Evolutionary conservation across 2,888 invertebrate genomes (phyloP).

Genomic region (Drosophila stalkeri): DNA sequence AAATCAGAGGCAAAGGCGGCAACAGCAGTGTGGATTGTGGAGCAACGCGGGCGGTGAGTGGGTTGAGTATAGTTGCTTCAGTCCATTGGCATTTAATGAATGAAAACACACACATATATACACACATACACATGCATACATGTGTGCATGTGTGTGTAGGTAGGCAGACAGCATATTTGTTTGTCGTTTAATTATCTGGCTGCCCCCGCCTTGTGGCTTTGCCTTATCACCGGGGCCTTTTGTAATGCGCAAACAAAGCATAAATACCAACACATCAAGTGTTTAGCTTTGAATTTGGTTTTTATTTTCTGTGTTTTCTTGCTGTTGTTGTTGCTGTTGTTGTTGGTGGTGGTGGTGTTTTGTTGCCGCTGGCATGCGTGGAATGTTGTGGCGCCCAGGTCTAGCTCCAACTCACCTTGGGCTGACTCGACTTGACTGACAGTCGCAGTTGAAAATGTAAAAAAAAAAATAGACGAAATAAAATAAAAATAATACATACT

Average conservation of each 20-base stretch:
- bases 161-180: slow-evolving; percentile 43
- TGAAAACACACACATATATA: slow-evolving; percentile 50
- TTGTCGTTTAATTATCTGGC: slow-evolving; percentile 58
- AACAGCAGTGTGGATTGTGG: not conserved
- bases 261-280: slow-evolving; percentile 72
- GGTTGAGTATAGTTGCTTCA: not conserved
- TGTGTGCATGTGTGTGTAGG: slow-evolving; percentile 16
- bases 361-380: slow-evolving; percentile 57
- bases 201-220: slow-evolving; percentile 37
- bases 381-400: slow-evolving; percentile 60
- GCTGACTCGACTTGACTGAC: slow-evolving; percentile 42
- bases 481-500: slow-evolving; percentile 17
- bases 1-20: slow-evolving; percentile 4
- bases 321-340: not conserved
- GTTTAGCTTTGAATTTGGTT: slow-evolving; percentile 59
- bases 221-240: slow-evolving; percentile 63
- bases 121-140: not conserved
- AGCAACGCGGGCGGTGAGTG: slow-evolving; percentile 5
- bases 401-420: slow-evolving; percentile 67
- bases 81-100: slow-evolving; percentile 59
- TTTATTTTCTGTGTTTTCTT: not conserved
- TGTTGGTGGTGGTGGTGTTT: not conserved
- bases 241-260: slow-evolving; percentile 75
- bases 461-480: slow-evolving; percentile 10
- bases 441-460: slow-evolving; percentile 52